phyloP scores from a whole-genome alignment of 2,888 invertebrate species.

The Alentia gelatinosa region DNA sequence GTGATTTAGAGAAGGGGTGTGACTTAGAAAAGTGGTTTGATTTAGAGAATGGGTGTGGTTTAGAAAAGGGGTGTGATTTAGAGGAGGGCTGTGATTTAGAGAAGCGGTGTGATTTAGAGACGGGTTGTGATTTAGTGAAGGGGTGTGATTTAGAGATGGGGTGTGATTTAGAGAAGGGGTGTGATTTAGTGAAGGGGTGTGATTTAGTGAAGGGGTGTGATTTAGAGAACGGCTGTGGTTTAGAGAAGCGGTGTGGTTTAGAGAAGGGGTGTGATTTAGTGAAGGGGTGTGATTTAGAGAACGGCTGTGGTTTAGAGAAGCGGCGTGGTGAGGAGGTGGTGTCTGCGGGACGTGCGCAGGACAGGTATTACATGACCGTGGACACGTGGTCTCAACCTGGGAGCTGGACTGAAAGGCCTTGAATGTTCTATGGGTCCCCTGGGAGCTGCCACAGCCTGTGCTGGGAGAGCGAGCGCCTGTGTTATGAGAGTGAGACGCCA shows the following conservation, averaged over 20 bases:
- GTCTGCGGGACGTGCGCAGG: neutral
- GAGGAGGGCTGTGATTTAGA: too few species aligned
- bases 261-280: neutral
- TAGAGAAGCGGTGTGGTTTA: neutral
- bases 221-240: neutral
- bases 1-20: too few species aligned
- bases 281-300: neutral
- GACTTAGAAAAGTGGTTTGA: too few species aligned
- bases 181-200: neutral
- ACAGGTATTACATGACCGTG: neutral
- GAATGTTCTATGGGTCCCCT: neutral
- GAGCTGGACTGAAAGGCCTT: neutral
- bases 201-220: neutral
- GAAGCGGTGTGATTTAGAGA: too few species aligned
- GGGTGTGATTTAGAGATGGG: too few species aligned
- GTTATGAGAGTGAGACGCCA: neutral
- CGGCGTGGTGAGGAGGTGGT: neutral
- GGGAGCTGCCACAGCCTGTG: neutral
- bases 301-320: neutral
- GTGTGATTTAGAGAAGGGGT: too few species aligned
- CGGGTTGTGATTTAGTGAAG: too few species aligned
- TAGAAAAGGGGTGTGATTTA: too few species aligned
- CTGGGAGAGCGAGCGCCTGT: neutral
- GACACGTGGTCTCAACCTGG: neutral
- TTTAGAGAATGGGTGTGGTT: too few species aligned